Evolutionary conservation across 2,797 vertebrate species (phyloP), one percentile per base, ranked within the genome.

Genomic region (Protosalanx chinensis): DNA sequence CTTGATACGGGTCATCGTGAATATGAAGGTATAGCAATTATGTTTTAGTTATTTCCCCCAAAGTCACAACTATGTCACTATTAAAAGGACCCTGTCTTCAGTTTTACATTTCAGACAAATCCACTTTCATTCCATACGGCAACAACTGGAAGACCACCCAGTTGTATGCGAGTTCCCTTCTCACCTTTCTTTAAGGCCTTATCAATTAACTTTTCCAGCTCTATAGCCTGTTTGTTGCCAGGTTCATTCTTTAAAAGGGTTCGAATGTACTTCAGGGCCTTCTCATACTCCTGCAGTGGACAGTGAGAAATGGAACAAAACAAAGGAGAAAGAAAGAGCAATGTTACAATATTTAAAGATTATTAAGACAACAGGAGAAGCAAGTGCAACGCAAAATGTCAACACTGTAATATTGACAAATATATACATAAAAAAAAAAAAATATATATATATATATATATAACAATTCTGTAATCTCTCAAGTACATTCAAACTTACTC

Each of bases 121-220:
- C 35, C 35, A 37, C 6, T 37, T 37, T 37, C 35, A 37, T 37
- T 37, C 6, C 35, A 6, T 37, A 37, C 35, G 7, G 35, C 35
- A 37, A n/a, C 30, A n/a, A 23, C 49, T 49, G 8, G 35, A 12
- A 18, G 6, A 13, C 32, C 18, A 20, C 3, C 27, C 15, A 62
- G 56, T 23, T 71, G 69, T 62, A 16, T 27, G 10, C 8, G 8
- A 56, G 62, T 12, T 23, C n/a, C 1, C 46, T 41, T 6, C 72
- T 88, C 77, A 95, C 96, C 96, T 94, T 97, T 96, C 86, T 94
- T 95, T 79, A 97, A 88, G 64, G 94, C 94, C 76, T 93, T 93
- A 49, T 94, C 91, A 3, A 97, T 97, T 30, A 97, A 94, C 37
- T 91, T 93, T 67, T 97, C 93, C 90, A 97, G 76, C 46, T 97